Conservation (phyloP, 2,888 invertebrate genomes). For the Synanthedon vespiformis region DNA sequence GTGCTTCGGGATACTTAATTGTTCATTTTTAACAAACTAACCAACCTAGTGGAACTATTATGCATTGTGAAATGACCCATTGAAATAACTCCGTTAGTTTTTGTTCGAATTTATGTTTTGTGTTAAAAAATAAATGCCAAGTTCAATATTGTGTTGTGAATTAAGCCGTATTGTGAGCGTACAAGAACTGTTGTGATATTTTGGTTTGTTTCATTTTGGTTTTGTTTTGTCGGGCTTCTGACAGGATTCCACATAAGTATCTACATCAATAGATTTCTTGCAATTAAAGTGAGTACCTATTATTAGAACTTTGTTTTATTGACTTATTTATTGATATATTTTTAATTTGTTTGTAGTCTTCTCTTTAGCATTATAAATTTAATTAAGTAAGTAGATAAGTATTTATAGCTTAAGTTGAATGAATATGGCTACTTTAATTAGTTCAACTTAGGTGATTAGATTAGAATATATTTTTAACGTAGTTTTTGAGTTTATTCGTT, state of each 20-base stretch:
- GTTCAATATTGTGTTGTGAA: conserved; percentile 45
- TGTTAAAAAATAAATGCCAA: conserved; percentile 27
- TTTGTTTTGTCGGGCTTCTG: conserved; percentile 17
- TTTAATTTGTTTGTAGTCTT: no score
- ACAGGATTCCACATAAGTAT: background rate
- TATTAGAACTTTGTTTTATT: no score
- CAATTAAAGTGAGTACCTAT: no score
- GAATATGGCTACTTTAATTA: no score
- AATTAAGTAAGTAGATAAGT: no score
- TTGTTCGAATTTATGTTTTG: conserved; percentile 19
- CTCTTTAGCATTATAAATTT: no score
- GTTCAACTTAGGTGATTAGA: no score
- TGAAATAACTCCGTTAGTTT: conserved; percentile 3
- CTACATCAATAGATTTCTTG: no score
- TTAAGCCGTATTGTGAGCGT: conserved; percentile 37
- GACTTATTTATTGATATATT: no score
- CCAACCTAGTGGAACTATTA: conserved; percentile 31
- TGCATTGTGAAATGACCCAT: conserved; percentile 9
- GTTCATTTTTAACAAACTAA: conserved; percentile 42
- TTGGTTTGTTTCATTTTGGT: conserved; percentile 43
- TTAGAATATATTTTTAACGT: no score
- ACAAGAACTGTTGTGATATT: conserved; percentile 48
- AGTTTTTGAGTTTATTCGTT: no score
- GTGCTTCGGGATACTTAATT: conserved; percentile 33
- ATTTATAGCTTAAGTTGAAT: no score